A percentile compares a stretch with the other conserved stretches of the same genome.
These are phyloP conservation scores for Hypena proboscidalis DNA, from an alignment of 2,888 invertebrate genomes.

Conservation along the genomic window DNA sequence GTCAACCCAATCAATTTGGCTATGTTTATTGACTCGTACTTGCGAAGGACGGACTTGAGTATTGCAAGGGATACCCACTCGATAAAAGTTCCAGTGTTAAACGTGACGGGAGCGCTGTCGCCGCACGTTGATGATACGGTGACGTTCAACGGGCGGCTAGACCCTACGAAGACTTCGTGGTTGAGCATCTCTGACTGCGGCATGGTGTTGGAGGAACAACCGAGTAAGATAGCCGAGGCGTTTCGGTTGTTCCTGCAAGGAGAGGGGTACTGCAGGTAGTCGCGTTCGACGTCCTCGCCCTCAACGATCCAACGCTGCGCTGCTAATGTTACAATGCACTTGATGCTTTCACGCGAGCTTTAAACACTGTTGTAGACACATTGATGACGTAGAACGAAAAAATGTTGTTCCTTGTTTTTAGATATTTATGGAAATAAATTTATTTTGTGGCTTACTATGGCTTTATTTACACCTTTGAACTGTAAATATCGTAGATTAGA, in stretches of 20 bases:
- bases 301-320: constrained; percentile 59
- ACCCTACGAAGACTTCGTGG: constrained; percentile 98
- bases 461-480: constrained; percentile 42
- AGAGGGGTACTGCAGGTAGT: constrained; percentile 96
- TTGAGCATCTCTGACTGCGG: constrained; percentile 99
- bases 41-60: constrained; percentile 95
- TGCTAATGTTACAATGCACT: constrained; percentile 72
- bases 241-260: constrained; percentile 99
- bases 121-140: constrained; percentile 99
- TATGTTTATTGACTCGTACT: constrained; percentile 97
- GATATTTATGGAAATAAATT: constrained; percentile 78
- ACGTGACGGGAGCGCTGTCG: constrained; percentile 96
- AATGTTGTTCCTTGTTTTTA: constrained; percentile 76
- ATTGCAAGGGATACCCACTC: constrained; percentile 88
- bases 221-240: constrained; percentile 98
- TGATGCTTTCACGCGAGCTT: constrained; percentile 83
- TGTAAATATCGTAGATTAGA: constrained; percentile 23
- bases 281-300: constrained; percentile 46
- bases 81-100: constrained; percentile 94
- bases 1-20: constrained; percentile 98
- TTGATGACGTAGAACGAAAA: constrained; percentile 71
- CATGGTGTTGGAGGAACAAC: constrained; percentile 99
- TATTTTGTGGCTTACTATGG: constrained; percentile 73
- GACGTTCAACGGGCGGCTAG: constrained; percentile 97
- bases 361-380: constrained; percentile 78